These are phyloP conservation scores for Cerastoderma edule DNA, from an alignment of 2,888 invertebrate genomes.

Conservation along the genomic window DNA sequence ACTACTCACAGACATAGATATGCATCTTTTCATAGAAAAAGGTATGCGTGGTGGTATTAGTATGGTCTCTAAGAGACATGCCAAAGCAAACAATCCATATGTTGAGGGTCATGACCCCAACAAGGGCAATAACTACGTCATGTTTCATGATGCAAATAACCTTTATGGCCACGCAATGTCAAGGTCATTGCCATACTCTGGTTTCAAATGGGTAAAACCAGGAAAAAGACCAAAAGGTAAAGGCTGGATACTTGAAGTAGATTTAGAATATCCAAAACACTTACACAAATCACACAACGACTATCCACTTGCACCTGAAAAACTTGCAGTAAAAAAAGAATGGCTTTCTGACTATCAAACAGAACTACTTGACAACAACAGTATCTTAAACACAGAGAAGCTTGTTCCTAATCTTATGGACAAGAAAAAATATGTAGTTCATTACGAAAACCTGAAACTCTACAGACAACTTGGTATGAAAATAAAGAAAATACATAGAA, in stretches of 20 bases:
- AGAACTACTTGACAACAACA: constrained; percentile 62
- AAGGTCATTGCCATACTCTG: constrained; percentile 66
- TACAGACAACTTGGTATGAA: constrained; percentile 68
- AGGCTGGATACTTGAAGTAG: constrained; percentile 37
- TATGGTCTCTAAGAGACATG: constrained; percentile 67
- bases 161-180: constrained; percentile 50
- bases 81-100: constrained; percentile 73
- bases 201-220: constrained; percentile 72
- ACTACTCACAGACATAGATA: constrained; percentile 72
- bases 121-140: constrained; percentile 33
- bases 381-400: constrained; percentile 25
- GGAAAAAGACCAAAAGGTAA: constrained; percentile 59
- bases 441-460: constrained; percentile 79
- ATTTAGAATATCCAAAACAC: constrained; percentile 41
- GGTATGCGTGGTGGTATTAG: constrained; percentile 60
- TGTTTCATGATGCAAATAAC: constrained; percentile 53
- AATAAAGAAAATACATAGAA: too few relatives aligned
- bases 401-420: constrained; percentile 63
- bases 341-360: constrained; percentile 32
- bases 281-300: constrained; percentile 45
- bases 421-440: constrained; percentile 76
- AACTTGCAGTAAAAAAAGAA: constrained; percentile 69
- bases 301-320: constrained; percentile 46
- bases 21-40: constrained; percentile 67
- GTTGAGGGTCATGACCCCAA: constrained; percentile 33